Base-by-base conservation (phyloP, 1,140 invertebrate genomes). In the Bombus vancouverensis region DNA sequence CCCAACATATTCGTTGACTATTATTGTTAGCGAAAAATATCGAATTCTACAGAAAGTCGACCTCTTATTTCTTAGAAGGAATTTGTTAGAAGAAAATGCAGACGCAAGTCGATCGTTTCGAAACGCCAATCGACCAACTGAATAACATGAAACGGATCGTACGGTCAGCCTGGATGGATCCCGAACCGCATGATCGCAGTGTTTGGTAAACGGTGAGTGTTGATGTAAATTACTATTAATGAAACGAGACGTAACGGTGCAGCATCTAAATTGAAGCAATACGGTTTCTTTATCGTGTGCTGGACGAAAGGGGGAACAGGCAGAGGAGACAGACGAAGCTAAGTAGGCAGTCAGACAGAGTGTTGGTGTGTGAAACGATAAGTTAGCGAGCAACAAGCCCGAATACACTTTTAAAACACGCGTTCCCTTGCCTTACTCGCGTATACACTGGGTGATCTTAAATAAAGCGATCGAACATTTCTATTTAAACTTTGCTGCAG, bases 301-400 rank as follows among this genome's bases (percentile, higher is more conserved):
- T n/a, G 22, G 18, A 25, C 6, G 78, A 22, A 42, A 57, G 34
- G 34, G 71, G 78, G 39, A 39, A 39, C 62, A 32, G 34, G 25
- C 22, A n/a, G 22, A 44, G 53, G 57, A 73, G 77, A 68, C 78
- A 15, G 78, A 85, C 28, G 57, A 74, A 59, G 37, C 44, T 81
- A 81, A 85, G 70, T 72, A 85, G 71, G 18, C 34, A 22, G 47
- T 22, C 47, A 22, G 82, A 78, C 32, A 37, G 68, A 81, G 78
- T 81, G 78, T 73, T 81, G 70, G 83, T 74, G 70, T 53, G 78
- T 81, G 39, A 42, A 80, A 66, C 71, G 78, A 85, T 85, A 85
- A 85, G 78, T 85, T 81, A 68, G 78, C 71, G 57, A 85, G 83
- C 78, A 74, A 81, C 83, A 74, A 85, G 78, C 83, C 18, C 53